phyloP scores from a whole-genome alignment of 2,113 vertebrate genomes.

The Emydocephalus ijimae region DNA sequence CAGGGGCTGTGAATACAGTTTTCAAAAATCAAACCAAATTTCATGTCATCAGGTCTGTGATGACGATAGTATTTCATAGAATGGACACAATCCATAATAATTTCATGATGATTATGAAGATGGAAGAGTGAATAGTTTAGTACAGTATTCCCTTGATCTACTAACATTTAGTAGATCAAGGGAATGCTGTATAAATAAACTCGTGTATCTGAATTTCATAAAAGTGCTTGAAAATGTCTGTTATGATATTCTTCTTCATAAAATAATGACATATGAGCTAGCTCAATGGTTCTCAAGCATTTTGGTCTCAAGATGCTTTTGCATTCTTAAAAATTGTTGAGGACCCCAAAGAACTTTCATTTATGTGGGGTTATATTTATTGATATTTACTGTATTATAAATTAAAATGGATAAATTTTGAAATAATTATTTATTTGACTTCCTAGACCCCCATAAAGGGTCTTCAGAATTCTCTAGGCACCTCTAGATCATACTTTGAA shows the following conservation, averaged over 20 bases:
- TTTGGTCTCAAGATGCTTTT: neutral
- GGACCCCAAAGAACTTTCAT: neutral
- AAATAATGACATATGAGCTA: neutral
- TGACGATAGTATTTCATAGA: neutral
- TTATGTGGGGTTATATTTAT: neutral
- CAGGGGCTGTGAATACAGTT: neutral
- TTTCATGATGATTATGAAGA: neutral
- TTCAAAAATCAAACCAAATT: neutral
- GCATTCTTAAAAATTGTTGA: neutral
- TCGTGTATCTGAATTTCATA: neutral
- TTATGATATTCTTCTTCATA: neutral
- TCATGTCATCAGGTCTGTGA: neutral
- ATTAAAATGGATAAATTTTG: neutral
- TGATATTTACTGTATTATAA: neutral
- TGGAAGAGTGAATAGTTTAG: neutral
- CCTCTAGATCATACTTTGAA: neutral
- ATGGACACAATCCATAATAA: neutral
- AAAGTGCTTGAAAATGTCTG: neutral
- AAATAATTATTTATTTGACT: neutral
- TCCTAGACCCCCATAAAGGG: neutral
- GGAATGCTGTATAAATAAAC: neutral
- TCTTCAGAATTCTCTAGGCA: neutral
- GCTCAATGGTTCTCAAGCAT: neutral
- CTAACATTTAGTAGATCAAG: neutral
- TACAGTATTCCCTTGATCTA: too few relatives aligned